phyloP scores from a whole-genome alignment of 2,888 invertebrate species.

The Trilocha varians region DNA sequence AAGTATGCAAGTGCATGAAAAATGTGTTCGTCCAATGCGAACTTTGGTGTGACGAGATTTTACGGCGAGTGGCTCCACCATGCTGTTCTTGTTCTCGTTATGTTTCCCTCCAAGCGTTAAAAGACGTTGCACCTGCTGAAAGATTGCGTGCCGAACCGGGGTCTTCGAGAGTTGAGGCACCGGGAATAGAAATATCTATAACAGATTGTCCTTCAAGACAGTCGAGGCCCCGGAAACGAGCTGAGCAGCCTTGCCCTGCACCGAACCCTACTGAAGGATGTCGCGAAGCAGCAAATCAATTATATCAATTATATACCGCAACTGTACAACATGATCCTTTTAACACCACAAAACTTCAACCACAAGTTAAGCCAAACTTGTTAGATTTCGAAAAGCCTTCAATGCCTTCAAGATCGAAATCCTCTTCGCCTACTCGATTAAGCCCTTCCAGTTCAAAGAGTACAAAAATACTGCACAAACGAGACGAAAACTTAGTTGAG shows the following conservation, averaged over 20 bases:
- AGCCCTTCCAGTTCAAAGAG: constrained; percentile 9
- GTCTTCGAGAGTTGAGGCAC: constrained; percentile 22
- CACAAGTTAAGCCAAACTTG: background rate
- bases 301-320: constrained; percentile 35
- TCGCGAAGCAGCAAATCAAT: constrained; percentile 21
- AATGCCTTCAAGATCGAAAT: background rate
- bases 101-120: constrained; percentile 33
- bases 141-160: constrained; percentile 21
- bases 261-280: constrained; percentile 26
- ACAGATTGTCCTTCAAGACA: constrained; percentile 30
- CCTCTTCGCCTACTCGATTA: constrained; percentile 4
- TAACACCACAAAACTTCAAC: background rate
- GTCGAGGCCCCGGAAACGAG: constrained; percentile 7
- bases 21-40: constrained; percentile 61
- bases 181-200: constrained; percentile 36
- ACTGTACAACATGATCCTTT: constrained; percentile 2
- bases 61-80: constrained; percentile 44
- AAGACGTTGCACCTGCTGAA: constrained; percentile 29
- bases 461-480: constrained; percentile 7
- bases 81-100: constrained; percentile 51
- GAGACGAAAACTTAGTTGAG: constrained; percentile 4
- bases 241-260: constrained; percentile 29
- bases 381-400: background rate
- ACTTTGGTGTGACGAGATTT: constrained; percentile 56
- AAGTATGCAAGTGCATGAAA: constrained; percentile 62